A percentile compares a stretch with the other conserved stretches of the same genome.
Evolutionary conservation across 2,888 invertebrate genomes (phyloP).

Genomic region (Nomada lathburiana): DNA sequence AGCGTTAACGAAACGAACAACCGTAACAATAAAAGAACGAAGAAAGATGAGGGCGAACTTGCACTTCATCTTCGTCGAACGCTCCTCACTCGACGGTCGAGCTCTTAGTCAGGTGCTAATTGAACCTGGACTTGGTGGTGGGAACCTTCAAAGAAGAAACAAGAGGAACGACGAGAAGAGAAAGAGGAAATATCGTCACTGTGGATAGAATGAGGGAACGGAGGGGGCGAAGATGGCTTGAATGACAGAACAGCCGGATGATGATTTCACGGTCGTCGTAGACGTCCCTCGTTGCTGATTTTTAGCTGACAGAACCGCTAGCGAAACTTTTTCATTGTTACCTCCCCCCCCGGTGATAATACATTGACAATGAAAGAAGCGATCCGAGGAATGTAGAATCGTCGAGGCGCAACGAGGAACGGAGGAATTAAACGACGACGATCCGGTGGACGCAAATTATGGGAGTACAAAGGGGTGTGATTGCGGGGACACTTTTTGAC

Average conservation of each 20-base stretch:
- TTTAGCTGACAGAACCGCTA: neutral
- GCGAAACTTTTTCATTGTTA: neutral
- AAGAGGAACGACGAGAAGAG: slow-evolving; percentile 25
- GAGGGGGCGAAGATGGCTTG: slow-evolving; percentile 4
- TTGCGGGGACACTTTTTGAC: neutral
- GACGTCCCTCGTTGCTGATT: slow-evolving; percentile 14
- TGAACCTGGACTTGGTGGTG: slow-evolving; percentile 74
- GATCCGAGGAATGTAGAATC: neutral
- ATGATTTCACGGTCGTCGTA: slow-evolving; percentile 19
- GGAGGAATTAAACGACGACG: neutral
- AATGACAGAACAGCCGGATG: slow-evolving; percentile 33
- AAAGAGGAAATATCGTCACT: neutral
- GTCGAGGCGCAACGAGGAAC: neutral
- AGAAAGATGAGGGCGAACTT: slow-evolving; percentile 1
- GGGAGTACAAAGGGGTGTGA: slow-evolving; percentile 6
- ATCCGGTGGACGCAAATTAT: neutral
- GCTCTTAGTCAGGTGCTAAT: slow-evolving; percentile 65
- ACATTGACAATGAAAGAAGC: neutral
- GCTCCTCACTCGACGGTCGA: slow-evolving; percentile 47
- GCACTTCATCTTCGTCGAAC: slow-evolving; percentile 40
- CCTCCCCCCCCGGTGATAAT: neutral
- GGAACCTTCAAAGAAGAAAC: slow-evolving; percentile 53
- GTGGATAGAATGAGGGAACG: neutral
- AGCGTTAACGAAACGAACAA: neutral
- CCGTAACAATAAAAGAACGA: no score